Base-by-base conservation (phyloP, 2,797 vertebrate species). In the Pangasius krempfi region DNA sequence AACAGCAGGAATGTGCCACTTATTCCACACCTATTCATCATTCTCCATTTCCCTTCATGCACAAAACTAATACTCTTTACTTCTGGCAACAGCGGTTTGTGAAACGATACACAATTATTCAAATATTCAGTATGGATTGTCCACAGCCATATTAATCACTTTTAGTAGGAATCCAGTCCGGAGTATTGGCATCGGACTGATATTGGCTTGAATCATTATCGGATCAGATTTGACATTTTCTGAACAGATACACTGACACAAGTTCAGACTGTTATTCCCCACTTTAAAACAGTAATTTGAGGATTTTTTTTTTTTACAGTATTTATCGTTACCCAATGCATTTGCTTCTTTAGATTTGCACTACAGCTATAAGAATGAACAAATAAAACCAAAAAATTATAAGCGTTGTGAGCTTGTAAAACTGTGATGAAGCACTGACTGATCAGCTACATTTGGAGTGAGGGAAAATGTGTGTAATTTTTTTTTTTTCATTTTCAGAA, bases 21-120 rank as follows among this genome's bases (percentile, higher is more conserved):
- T 58, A 66, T 30, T 84, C 60, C 8, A 30, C 62, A 84, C 60
- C 81, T 84, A 84, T 84, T 84, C 81, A 84, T 84, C 81, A 84
- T 66, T 66, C 60, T 84, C 20, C 4, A 18, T 66, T 66, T 66
- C 62, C 27, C 27, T 66, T 84, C 16, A 50, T 50, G 60, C 40
- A 66, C 60, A 50, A 50, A 84, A 50, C 44, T 20, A 84, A 84
- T 84, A 66, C 60, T 64, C 44, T 66, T 84, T 84, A 82, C 56
- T 27, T 44, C 80, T 16, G 56, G 80, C 56, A 82, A 82, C 56
- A 16, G 52, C 10, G 2, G 30, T 58, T 58, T 58, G n/a, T 14
- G 78, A 58, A 81, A 64, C 13, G 0, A 83, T 66, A 50, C 25
- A 66, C 60, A 66, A 20, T 66, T 84, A 52, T 84, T 84, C 62